Percentiles rank a stretch among this genome's conserved stretches.
Conservation (phyloP, 2,888 invertebrate genomes). For the Cephus pulcher region DNA sequence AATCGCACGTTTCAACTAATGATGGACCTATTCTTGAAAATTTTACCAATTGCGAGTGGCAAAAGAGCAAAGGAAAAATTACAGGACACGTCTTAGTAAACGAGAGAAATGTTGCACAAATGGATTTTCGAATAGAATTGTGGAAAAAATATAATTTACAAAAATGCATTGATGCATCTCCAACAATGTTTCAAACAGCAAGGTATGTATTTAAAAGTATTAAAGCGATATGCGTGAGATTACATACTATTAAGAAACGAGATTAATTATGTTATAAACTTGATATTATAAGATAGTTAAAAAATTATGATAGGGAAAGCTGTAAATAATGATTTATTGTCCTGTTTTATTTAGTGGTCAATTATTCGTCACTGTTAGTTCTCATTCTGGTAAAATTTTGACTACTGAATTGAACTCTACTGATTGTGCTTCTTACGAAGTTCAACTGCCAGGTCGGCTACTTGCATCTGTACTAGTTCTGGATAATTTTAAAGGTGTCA, state of each 20-base stretch:
- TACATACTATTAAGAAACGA: background rate
- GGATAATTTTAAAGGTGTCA: slow-evolving; percentile 69
- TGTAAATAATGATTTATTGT: background rate
- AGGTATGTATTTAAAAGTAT: slow-evolving; percentile 55
- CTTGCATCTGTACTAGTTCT: slow-evolving; percentile 75
- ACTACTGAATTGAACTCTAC: slow-evolving; percentile 72
- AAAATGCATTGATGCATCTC: slow-evolving; percentile 88
- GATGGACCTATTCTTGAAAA: slow-evolving; percentile 1
- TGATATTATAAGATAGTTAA: too few species aligned
- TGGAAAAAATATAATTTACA: slow-evolving; percentile 73
- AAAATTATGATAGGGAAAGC: background rate
- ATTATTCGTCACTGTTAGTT: slow-evolving; percentile 72
- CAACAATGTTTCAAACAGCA: slow-evolving; percentile 69
- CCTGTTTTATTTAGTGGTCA: slow-evolving; percentile 36
- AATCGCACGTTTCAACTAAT: background rate
- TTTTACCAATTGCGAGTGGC: slow-evolving; percentile 37
- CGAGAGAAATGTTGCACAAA: background rate
- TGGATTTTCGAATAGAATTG: slow-evolving; percentile 13
- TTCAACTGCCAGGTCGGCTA: slow-evolving; percentile 76
- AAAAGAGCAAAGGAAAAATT: slow-evolving; percentile 47
- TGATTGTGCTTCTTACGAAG: slow-evolving; percentile 68
- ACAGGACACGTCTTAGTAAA: background rate
- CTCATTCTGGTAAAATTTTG: slow-evolving; percentile 80
- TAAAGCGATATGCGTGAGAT: background rate
- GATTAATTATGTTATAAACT: background rate